A percentile compares a stretch with the other conserved stretches of the same genome.
Evolutionary conservation across 2,113 vertebrate genomes (phyloP).

Genomic region (Connochaetes taurinus): DNA sequence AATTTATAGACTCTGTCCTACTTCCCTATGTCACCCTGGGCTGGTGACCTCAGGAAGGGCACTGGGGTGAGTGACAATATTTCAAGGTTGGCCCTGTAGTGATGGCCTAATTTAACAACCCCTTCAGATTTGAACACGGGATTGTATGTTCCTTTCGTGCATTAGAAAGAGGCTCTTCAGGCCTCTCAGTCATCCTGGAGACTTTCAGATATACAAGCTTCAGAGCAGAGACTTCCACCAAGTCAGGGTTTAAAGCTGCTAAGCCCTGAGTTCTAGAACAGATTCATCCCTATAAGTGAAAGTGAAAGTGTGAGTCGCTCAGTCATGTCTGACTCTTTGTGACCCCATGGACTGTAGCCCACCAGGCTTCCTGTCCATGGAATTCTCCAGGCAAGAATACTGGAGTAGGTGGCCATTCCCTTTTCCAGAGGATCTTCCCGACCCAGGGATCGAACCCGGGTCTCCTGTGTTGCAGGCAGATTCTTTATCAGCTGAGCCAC

Average conservation of each 20-base stretch:
- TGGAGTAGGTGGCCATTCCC: not conserved
- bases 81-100: constrained; percentile 30
- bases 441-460: fast-evolving
- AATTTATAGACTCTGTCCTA: constrained; percentile 69
- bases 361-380: not conserved
- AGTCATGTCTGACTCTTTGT: not conserved
- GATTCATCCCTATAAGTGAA: not conserved
- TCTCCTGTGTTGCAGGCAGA: not conserved
- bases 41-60: constrained; percentile 69
- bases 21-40: constrained; percentile 57
- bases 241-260: not conserved
- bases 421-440: not conserved
- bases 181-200: not conserved
- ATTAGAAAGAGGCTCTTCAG: not conserved
- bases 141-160: not conserved
- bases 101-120: constrained; percentile 51
- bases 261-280: not conserved
- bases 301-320: not conserved
- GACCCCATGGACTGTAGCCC: not conserved
- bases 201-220: not conserved
- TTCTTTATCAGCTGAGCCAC: not conserved
- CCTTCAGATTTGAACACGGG: constrained; percentile 6
- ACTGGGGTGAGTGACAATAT: not conserved
- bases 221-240: not conserved
- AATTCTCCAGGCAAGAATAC: not conserved